Conservation (phyloP, 2,888 invertebrate genomes). For the Rotaria socialis region DNA sequence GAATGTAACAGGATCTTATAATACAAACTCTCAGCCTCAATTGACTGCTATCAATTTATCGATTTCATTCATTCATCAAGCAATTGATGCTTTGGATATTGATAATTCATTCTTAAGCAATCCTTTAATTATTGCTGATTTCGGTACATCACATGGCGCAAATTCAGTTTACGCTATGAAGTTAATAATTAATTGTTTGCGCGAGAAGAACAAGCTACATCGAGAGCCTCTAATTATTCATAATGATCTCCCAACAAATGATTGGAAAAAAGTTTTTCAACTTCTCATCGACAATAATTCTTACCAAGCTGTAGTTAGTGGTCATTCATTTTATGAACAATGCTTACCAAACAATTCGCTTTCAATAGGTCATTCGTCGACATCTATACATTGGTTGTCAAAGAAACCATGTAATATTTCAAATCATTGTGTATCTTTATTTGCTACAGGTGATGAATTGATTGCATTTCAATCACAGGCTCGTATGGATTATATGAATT, state of each 20-base stretch:
- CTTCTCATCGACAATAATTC: not conserved
- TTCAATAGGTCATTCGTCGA: not conserved
- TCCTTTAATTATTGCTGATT: constrained; percentile 8
- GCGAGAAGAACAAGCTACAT: too few relatives aligned
- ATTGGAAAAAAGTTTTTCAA: not conserved
- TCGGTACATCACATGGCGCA: not conserved
- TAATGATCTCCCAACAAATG: not conserved
- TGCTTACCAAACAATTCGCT: not conserved
- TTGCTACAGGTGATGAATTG: not conserved
- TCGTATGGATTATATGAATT: not conserved
- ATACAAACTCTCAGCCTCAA: not conserved
- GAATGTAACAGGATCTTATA: too few relatives aligned
- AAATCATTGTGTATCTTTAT: constrained; percentile 1
- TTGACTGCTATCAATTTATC: not conserved
- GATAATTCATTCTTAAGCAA: not conserved
- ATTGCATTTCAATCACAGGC: not conserved
- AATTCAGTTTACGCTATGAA: not conserved
- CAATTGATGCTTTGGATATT: not conserved
- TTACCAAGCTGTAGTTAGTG: not conserved
- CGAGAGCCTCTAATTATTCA: not conserved
- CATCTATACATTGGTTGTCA: not conserved
- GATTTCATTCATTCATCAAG: constrained; percentile 1
- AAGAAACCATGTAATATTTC: not conserved
- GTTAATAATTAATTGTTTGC: not conserved
- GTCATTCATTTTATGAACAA: not conserved